Conservation (phyloP, 1,140 invertebrate species). For the Acyrthosiphon pisum region DNA sequence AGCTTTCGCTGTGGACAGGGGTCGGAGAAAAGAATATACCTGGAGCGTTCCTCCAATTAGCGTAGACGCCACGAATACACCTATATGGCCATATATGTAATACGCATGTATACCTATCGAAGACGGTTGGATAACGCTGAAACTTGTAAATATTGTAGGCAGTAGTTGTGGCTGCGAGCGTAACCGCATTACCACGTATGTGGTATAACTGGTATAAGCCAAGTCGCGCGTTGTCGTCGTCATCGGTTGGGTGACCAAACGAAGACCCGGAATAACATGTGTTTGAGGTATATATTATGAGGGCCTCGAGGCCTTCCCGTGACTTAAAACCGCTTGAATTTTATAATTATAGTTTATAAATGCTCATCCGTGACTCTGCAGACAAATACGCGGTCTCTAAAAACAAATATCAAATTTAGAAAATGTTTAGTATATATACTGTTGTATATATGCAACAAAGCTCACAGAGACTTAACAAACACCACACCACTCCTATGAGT, state of each 20-base stretch:
- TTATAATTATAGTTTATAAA: not conserved
- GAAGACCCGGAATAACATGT: not conserved
- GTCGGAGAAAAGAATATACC: not conserved
- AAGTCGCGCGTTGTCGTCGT: not conserved
- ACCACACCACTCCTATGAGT: not conserved
- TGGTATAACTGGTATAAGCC: not conserved
- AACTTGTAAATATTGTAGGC: not conserved
- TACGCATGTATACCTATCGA: not conserved
- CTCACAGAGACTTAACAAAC: not conserved
- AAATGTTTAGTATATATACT: too few relatives aligned
- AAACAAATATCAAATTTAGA: not conserved
- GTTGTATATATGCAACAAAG: not conserved
- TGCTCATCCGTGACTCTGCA: not conserved
- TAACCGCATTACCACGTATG: not conserved
- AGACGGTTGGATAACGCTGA: not conserved
- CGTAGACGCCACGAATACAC: not conserved
- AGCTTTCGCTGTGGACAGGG: too few relatives aligned
- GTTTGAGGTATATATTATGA: not conserved
- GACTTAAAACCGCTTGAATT: not conserved
- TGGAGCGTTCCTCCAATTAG: conserved; percentile 11
- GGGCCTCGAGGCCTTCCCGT: not conserved
- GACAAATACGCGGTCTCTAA: not conserved
- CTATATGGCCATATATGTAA: not conserved
- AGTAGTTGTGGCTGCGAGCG: not conserved
- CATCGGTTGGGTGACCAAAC: conserved; percentile 31